These are phyloP conservation scores for Syritta pipiens DNA, from an alignment of 2,888 invertebrate species.

Conservation along the genomic window DNA sequence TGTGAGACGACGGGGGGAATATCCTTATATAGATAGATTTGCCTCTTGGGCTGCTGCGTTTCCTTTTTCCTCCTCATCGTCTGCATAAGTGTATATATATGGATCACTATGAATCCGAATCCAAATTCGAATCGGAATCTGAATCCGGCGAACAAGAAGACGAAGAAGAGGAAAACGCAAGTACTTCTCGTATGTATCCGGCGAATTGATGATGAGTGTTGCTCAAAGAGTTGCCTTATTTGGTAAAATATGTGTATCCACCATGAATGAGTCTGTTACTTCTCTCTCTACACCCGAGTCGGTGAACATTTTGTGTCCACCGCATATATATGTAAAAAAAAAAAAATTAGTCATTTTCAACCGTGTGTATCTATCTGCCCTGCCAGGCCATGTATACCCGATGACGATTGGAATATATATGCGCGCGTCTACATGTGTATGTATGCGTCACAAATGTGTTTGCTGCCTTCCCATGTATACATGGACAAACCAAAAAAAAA, in stretches of 20 bases:
- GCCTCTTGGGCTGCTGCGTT: not conserved
- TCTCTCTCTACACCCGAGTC: too few species aligned
- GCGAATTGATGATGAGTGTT: constrained; percentile 28
- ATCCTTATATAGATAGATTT: constrained; percentile 5
- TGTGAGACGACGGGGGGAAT: too few species aligned
- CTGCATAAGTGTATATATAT: not conserved
- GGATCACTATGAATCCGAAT: too few species aligned
- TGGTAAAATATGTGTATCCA: constrained; percentile 58
- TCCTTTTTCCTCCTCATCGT: too few species aligned
- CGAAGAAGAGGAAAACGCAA: not conserved
- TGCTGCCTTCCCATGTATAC: constrained; percentile 18
- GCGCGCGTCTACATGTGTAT: constrained; percentile 7
- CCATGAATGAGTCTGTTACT: constrained; percentile 47
- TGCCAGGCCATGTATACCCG: not conserved
- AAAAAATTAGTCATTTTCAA: constrained; percentile 65
- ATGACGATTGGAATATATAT: too few species aligned
- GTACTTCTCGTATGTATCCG: constrained; percentile 35
- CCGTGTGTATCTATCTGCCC: constrained; percentile 10
- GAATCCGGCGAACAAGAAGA: not conserved
- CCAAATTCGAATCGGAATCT: too few species aligned
- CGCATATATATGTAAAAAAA: constrained; percentile 20
- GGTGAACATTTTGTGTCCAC: constrained; percentile 13
- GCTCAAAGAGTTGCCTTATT: constrained; percentile 59
- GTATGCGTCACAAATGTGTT: constrained; percentile 1
- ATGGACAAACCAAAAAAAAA: too few species aligned